A percentile compares a stretch with the other conserved stretches of the same genome.
phyloP scores from a whole-genome alignment of 2,113 vertebrate genomes.

The Paraplagusia blochii region DNA sequence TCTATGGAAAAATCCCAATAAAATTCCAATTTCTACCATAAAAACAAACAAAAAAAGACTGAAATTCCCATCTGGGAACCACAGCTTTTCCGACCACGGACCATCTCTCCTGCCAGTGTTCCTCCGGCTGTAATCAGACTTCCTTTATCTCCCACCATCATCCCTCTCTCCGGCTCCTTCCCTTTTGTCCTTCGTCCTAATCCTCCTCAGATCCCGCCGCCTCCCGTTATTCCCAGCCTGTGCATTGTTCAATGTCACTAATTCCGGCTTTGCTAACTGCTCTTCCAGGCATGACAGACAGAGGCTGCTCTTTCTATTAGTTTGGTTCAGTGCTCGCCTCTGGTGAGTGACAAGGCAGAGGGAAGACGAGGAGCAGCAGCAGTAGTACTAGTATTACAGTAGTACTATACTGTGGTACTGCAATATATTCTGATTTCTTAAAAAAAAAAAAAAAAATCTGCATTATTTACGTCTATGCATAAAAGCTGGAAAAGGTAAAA shows the following conservation, averaged over 20 bases:
- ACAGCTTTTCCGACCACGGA: no score
- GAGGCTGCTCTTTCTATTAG: constrained; percentile 75
- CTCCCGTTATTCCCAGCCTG: neutral
- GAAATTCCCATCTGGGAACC: no score
- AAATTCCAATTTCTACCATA: no score
- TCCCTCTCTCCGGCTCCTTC: neutral
- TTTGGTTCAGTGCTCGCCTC: constrained; percentile 61
- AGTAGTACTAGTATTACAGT: neutral
- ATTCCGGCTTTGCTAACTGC: constrained; percentile 46
- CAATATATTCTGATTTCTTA: constrained; percentile 23
- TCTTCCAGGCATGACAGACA: constrained; percentile 71
- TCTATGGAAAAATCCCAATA: no score
- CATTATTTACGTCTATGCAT: no score
- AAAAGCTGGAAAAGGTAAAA: no score
- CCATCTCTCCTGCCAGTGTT: no score
- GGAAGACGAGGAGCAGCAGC: neutral
- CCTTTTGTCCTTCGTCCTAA: neutral
- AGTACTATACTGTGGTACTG: neutral
- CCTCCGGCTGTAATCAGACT: no score
- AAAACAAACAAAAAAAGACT: no score
- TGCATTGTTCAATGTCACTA: constrained; percentile 20
- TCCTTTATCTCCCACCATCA: no score
- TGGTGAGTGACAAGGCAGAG: constrained; percentile 22
- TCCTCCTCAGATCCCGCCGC: no score
- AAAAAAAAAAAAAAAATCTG: no score